phyloP scores from a whole-genome alignment of 35 echinoderm and acorn worm genomes.

The Chiridota heheva region DNA sequence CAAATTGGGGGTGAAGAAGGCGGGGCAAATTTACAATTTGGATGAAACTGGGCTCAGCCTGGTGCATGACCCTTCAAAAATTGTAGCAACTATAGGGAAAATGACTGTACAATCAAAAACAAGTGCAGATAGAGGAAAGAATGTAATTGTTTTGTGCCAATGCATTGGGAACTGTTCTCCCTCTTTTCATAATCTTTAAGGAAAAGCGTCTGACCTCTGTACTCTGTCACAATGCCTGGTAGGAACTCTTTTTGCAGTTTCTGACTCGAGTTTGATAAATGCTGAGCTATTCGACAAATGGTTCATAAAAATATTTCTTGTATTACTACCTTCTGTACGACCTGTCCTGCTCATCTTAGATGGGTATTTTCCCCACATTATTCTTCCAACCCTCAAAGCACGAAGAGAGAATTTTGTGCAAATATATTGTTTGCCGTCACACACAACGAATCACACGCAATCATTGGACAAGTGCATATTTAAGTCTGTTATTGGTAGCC shows the following conservation, averaged over 20 bases:
- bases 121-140: slow-evolving; percentile 51
- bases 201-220: slow-evolving; percentile 1
- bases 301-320: slow-evolving; percentile 40
- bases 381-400: not conserved
- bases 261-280: slow-evolving; percentile 38
- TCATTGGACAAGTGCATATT: too few relatives aligned
- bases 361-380: slow-evolving; percentile 34
- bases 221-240: slow-evolving; percentile 23
- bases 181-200: slow-evolving; percentile 44
- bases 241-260: slow-evolving; percentile 39
- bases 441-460: too few relatives aligned
- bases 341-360: slow-evolving; percentile 36
- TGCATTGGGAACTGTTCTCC: slow-evolving; percentile 21
- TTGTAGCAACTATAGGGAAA: slow-evolving; percentile 31
- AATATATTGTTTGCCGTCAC: too few relatives aligned
- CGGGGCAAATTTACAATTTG: slow-evolving; percentile 29
- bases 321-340: slow-evolving; percentile 12
- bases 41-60: slow-evolving; percentile 46
- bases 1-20: not conserved
- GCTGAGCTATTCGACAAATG: slow-evolving; percentile 47
- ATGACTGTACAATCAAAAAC: slow-evolving; percentile 32
- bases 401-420: too few relatives aligned
- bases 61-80: slow-evolving; percentile 26
- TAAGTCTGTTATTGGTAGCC: too few relatives aligned
- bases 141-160: slow-evolving; percentile 46